Evolutionary conservation across 30 jellyfish, hydroid and myxozoan genomes (phyloP), one percentile per base, ranked within the genome.

Genomic region (Turritopsis rubra): DNA sequence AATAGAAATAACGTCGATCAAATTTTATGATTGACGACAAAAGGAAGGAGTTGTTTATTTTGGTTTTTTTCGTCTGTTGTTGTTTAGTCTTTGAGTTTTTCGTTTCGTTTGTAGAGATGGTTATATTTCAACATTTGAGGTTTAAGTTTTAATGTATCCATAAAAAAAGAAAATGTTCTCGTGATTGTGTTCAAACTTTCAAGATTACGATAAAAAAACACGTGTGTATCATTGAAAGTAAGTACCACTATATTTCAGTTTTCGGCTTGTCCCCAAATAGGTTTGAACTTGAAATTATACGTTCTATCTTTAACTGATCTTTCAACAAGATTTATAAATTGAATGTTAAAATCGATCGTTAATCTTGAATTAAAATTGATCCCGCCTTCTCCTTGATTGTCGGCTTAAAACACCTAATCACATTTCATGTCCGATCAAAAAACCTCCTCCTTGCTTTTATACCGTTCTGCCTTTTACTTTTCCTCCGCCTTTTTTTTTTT

Each of bases 281-380:
- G 60, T 41, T 41, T 41, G 60, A 41, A n/a, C n/a, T n/a, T n/a
- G 60, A 41, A 41, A 13, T 41, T 41, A 3, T 41, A 41, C 13
- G n/a, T 41, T 41, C 60, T 41, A 41, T 41, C 60, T 41, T 41
- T 41, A 41, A 41, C 60, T 41, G 60, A 41, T 41, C 60, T 41
- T 41, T 41, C 60, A 41, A 41, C 81, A 0, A 65, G 81, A 52
- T 94, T 94, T 74, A 60, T 79, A 16, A n/a, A 79, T 28, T 94
- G 96, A 3, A 89, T n/a, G 60, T 41, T 41, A 41, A 41, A 41
- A 41, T 41, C 60, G 60, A 41, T 41, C 13, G 60, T 13, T 41
- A 41, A 41, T 41, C 60, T 13, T 3, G 5, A 41, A 41, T 13
- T 41, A 3, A 41, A n/a, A 41, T 41, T 13, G 9, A 41, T 41